These are phyloP conservation scores for Pseudomyrmex pallidus DNA, from an alignment of 1,140 invertebrate species.

Conservation along the genomic window DNA sequence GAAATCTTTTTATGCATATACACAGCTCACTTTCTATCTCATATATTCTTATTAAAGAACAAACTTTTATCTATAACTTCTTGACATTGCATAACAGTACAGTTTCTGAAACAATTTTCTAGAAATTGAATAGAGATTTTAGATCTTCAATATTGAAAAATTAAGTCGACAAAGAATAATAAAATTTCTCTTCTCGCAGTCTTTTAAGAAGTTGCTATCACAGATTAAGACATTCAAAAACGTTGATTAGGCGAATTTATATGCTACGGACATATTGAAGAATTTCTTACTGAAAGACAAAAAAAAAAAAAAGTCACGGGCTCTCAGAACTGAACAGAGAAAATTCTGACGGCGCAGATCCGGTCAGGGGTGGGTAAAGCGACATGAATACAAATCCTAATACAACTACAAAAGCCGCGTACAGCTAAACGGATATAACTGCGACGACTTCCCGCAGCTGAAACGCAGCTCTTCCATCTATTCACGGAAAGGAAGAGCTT, in stretches of 20 bases:
- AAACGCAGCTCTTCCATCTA: conserved; percentile 24
- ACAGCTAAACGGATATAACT: conserved; percentile 39
- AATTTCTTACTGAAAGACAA: conserved; percentile 7
- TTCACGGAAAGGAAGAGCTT: conserved; percentile 43
- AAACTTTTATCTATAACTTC: no score
- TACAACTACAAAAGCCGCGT: conserved; percentile 38
- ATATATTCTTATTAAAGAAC: not conserved
- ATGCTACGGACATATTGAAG: conserved; percentile 15
- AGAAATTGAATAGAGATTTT: not conserved
- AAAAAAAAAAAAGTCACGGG: not conserved
- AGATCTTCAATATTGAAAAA: not conserved
- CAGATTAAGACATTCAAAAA: not conserved
- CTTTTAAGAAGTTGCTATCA: not conserved
- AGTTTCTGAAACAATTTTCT: not conserved
- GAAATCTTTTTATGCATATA: not conserved
- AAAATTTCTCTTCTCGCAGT: not conserved
- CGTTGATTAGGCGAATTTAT: conserved; percentile 21
- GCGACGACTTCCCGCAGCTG: conserved; percentile 37
- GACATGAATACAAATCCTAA: conserved; percentile 49
- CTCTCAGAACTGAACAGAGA: conserved; percentile 15
- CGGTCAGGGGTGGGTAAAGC: not conserved
- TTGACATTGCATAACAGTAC: no score
- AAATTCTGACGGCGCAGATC: conserved; percentile 5
- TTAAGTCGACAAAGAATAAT: not conserved
- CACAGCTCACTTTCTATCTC: not conserved